These are phyloP conservation scores for Ageneiosus marmoratus DNA, from an alignment of 2,113 vertebrate genomes.

Conservation along the genomic window DNA sequence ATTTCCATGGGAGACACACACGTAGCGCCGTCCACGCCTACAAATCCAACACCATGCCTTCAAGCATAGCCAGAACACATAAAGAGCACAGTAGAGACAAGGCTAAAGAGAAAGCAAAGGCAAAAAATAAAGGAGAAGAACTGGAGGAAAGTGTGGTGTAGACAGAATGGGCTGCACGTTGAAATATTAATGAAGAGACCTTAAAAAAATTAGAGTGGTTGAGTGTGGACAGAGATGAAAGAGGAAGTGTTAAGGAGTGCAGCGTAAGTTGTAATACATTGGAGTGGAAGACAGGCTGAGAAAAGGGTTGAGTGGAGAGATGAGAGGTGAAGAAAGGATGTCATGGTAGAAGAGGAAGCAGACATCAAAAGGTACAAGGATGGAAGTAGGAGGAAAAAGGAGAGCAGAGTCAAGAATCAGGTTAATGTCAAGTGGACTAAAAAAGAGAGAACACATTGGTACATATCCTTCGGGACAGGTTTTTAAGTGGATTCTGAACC, in stretches of 20 bases:
- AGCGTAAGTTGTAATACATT: constrained; percentile 16
- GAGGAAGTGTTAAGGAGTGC: constrained; percentile 6
- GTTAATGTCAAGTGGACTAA: constrained; percentile 26
- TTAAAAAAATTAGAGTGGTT: not conserved
- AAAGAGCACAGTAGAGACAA: constrained; percentile 26
- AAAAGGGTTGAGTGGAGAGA: constrained; percentile 17
- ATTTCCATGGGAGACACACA: constrained; percentile 16
- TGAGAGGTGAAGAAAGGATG: constrained; percentile 20
- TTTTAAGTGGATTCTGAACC: constrained; percentile 37
- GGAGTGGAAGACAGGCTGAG: not conserved
- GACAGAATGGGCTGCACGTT: not conserved
- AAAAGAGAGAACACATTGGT: constrained; percentile 17
- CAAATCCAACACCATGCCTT: constrained; percentile 44
- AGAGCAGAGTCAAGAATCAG: constrained; percentile 16
- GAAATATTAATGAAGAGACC: not conserved
- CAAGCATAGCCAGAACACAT: constrained; percentile 2
- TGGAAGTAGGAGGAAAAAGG: constrained; percentile 2
- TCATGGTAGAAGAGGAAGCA: constrained; percentile 11
- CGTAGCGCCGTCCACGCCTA: constrained; percentile 43
- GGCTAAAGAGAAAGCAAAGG: constrained; percentile 30
- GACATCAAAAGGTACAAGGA: not conserved
- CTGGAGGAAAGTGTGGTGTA: constrained; percentile 60
- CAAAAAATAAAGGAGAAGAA: constrained; percentile 42
- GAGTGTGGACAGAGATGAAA: constrained; percentile 14
- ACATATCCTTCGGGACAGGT: constrained; percentile 27